A percentile compares a stretch with the other conserved stretches of the same genome.
These are phyloP conservation scores for Sylvia borin DNA, from an alignment of 2,797 vertebrate genomes.

Conservation along the genomic window DNA sequence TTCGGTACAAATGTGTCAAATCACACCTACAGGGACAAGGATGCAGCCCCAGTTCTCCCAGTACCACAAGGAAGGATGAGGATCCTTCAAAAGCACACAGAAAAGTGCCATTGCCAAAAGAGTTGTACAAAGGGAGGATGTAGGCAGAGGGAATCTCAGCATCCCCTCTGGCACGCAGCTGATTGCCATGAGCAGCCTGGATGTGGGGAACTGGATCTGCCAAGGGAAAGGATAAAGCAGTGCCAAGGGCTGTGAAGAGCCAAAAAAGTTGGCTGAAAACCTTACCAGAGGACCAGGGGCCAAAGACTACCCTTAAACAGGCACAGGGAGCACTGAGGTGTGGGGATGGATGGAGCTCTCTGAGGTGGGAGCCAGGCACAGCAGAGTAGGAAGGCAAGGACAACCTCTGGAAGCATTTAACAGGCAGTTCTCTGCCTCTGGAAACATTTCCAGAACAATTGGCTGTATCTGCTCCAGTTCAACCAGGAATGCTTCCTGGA, in stretches of 20 bases:
- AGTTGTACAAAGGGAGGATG: not conserved
- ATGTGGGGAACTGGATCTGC: not conserved
- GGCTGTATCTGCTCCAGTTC: constrained; percentile 33
- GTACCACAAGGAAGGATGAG: not conserved
- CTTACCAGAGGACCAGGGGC: not conserved
- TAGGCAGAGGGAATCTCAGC: not conserved
- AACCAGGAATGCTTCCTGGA: constrained; percentile 36
- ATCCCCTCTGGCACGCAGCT: not conserved
- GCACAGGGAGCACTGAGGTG: not conserved
- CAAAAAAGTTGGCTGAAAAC: not conserved
- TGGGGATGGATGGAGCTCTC: not conserved
- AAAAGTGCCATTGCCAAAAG: not conserved
- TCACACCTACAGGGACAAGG: not conserved
- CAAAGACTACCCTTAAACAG: not conserved
- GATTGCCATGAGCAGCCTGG: not conserved
- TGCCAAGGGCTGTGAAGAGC: not conserved
- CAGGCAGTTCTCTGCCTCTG: not conserved
- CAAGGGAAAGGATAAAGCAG: not conserved
- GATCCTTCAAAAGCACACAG: not conserved
- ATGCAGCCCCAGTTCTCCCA: accelerated
- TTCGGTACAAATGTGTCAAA: not conserved
- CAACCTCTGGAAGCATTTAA: not conserved
- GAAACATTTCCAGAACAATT: not conserved
- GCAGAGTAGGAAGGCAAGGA: not conserved
- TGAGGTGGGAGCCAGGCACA: not conserved